A percentile compares a stretch with the other conserved stretches of the same genome.
Conservation (phyloP, 1,140 invertebrate genomes). For the Drosophila tsacasi region DNA sequence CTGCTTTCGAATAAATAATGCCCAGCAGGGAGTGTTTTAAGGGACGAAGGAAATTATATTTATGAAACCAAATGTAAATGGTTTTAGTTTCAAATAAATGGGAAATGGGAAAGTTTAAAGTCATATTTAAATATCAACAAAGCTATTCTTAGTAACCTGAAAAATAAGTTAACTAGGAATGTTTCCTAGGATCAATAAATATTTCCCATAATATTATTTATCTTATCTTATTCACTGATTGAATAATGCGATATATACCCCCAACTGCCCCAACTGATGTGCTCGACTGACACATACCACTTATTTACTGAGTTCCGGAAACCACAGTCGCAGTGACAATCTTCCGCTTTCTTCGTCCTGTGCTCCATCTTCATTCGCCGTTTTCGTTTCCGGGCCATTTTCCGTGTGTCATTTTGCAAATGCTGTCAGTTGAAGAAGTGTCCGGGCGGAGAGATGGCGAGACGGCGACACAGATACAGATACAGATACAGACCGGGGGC, state of each 20-base stretch:
- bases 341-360: slow-evolving; percentile 17
- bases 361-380: slow-evolving; percentile 31
- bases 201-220: no score
- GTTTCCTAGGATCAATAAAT: no score
- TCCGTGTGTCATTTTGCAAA: slow-evolving; percentile 76
- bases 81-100: no score
- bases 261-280: neutral
- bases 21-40: neutral
- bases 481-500: neutral
- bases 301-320: slow-evolving; percentile 27
- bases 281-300: slow-evolving; percentile 5
- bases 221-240: neutral
- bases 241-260: neutral
- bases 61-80: no score
- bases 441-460: slow-evolving; percentile 33
- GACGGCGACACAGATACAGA: neutral
- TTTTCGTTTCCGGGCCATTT: slow-evolving; percentile 37
- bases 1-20: neutral
- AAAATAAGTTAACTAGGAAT: no score
- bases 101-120: no score
- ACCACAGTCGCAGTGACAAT: slow-evolving; percentile 28
- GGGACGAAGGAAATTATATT: no score
- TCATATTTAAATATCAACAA: no score
- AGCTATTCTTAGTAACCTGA: no score
- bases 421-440: slow-evolving; percentile 70